Evolutionary conservation across 2,113 vertebrate genomes (phyloP).

Genomic region (Octodon degus): DNA sequence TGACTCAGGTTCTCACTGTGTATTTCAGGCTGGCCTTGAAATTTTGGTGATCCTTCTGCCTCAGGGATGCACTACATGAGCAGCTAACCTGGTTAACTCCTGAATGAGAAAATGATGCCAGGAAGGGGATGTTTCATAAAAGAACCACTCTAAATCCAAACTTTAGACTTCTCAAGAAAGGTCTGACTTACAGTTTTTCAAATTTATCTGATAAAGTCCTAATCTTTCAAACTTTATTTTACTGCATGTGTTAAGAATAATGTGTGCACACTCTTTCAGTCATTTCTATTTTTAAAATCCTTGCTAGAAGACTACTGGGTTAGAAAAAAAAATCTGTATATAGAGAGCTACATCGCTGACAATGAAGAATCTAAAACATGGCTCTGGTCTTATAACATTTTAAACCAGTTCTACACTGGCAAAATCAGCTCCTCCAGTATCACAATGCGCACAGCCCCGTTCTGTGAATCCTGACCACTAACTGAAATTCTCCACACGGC

Average conservation of each 20-base stretch:
- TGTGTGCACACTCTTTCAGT: neutral
- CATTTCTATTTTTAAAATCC: neutral
- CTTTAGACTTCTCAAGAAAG: neutral
- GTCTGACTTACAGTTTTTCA: conserved; percentile 13
- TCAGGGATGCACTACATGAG: neutral
- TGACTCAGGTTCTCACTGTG: neutral
- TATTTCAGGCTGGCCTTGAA: neutral
- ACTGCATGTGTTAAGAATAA: neutral
- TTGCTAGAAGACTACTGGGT: neutral
- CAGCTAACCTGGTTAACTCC: neutral
- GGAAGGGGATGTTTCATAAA: neutral
- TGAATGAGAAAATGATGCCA: neutral
- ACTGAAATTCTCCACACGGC: neutral
- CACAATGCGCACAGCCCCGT: neutral
- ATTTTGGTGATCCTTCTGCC: neutral
- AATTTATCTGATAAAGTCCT: conserved; percentile 22
- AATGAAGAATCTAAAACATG: neutral
- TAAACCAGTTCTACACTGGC: neutral
- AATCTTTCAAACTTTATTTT: neutral
- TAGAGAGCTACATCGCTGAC: neutral
- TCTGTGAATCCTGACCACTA: conserved; percentile 14
- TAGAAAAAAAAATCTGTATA: conserved; percentile 9
- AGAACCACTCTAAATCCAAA: conserved; percentile 15
- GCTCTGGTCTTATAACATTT: neutral
- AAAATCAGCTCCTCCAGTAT: neutral